Evolutionary conservation across 1,140 invertebrate genomes (phyloP), one percentile per base, ranked within the genome.

Genomic region (Drosophila insularis): DNA sequence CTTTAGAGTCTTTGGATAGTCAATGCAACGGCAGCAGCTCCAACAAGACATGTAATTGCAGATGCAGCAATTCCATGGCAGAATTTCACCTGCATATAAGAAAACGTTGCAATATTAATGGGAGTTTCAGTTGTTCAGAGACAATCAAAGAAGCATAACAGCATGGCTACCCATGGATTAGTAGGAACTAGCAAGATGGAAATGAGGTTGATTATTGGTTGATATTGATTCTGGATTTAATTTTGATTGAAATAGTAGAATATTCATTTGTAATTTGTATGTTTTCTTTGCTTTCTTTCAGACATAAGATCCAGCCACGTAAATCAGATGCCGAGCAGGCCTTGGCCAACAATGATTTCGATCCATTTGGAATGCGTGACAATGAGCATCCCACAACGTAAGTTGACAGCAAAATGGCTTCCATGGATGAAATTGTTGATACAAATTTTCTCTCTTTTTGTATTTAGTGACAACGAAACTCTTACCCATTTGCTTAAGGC

Each of bases 401-500:
- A 96, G 95, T 92, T 43, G 14, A 1, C 11, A 53, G 17, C 2
- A 4, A 7, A 1, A 7, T 35, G 32, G 1, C 32, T 35, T n/a
- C n/a, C n/a, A n/a, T n/a, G n/a, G n/a, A n/a, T n/a, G n/a, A n/a
- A n/a, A n/a, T n/a, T n/a, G n/a, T n/a, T n/a, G n/a, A n/a, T n/a
- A n/a, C n/a, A n/a, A n/a, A n/a, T n/a, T n/a, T n/a, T n/a, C 27
- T 6, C 27, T 27, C 3, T 23, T 27, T 27, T 68, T 60, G 60
- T 68, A 91, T 92, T 19, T 92, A 97, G 96, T 37, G 95, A 97
- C 92, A 95, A 94, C 89, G 96, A 97, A 87, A 97, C 97, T 0
- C 92, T 97, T 54, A 97, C 96, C 53, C 97, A 98, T 93, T 93
- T 98, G 71, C 92, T 97, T 68, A 97, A 98, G 92, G 96, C 96